These are phyloP conservation scores for Hyla sarda DNA, from an alignment of 2,113 vertebrate species.

Conservation along the genomic window DNA sequence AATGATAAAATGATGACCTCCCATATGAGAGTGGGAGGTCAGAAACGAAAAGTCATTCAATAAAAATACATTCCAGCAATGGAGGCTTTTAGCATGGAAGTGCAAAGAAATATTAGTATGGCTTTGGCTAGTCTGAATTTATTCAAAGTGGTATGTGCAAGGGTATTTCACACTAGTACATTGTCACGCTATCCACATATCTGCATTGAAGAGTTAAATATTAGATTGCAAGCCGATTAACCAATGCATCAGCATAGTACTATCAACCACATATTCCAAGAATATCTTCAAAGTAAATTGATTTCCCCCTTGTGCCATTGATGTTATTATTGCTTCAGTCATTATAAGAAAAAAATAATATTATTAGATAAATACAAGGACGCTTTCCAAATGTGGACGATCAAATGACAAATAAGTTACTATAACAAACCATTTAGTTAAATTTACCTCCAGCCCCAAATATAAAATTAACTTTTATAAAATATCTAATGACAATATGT, in stretches of 20 bases:
- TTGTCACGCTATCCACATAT: background rate
- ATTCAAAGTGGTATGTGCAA: background rate
- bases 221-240: background rate
- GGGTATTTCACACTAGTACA: background rate
- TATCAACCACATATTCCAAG: background rate
- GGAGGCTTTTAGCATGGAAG: background rate
- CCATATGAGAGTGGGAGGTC: background rate
- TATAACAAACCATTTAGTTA: background rate
- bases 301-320: constrained; percentile 26
- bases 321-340: constrained; percentile 45
- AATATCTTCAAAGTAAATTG: background rate
- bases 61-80: background rate
- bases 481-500: background rate
- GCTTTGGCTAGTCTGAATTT: background rate
- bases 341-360: background rate
- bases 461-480: background rate
- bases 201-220: background rate
- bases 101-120: constrained; percentile 8
- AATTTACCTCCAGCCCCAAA: background rate
- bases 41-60: background rate
- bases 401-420: background rate
- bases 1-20: background rate
- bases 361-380: background rate
- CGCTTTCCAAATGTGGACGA: background rate
- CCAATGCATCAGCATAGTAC: background rate